These are phyloP conservation scores for Sialia sialis DNA, from an alignment of 2,113 vertebrate genomes.

Conservation along the genomic window DNA sequence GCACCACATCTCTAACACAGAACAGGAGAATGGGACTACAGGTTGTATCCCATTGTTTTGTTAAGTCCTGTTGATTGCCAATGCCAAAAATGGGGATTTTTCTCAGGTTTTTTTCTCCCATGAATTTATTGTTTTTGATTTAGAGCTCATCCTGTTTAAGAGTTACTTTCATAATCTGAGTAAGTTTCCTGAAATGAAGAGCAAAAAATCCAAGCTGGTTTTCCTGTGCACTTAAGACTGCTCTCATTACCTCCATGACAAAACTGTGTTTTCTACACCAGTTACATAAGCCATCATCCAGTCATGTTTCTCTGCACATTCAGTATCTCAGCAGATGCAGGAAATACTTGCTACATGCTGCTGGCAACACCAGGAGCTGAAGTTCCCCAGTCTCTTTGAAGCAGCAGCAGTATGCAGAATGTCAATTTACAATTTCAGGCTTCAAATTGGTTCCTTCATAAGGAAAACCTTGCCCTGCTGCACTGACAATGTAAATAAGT, in stretches of 20 bases:
- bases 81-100: neutral
- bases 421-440: constrained; percentile 6
- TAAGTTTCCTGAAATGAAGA: neutral
- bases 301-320: neutral
- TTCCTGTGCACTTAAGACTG: neutral
- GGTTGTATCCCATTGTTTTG: neutral
- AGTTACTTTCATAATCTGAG: neutral
- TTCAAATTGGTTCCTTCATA: neutral
- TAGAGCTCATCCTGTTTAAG: neutral
- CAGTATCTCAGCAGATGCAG: neutral
- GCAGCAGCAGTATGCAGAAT: neutral
- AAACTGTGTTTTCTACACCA: neutral
- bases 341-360: neutral
- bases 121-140: neutral
- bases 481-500: neutral
- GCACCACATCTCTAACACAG: neutral
- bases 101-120: neutral
- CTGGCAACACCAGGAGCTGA: neutral
- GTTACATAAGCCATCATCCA: neutral
- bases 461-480: neutral
- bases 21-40: neutral
- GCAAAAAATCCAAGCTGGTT: neutral
- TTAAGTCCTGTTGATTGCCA: neutral
- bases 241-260: neutral
- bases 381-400: neutral